Base-by-base conservation (phyloP, 1,140 invertebrate species). In the Hypothenemus hampei region DNA sequence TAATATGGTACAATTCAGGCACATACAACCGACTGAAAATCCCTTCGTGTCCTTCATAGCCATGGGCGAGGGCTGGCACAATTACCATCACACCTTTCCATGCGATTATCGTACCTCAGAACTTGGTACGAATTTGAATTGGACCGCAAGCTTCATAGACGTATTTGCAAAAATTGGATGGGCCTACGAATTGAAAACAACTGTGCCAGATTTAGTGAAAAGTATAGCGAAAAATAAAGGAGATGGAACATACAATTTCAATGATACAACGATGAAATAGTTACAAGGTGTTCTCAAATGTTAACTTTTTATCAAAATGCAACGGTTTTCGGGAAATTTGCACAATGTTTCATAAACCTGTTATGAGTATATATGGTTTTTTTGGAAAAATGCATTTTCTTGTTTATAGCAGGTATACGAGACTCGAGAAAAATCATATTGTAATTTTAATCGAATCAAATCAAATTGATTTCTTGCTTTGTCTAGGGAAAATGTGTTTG, bases 71-170 rank as follows among this genome's bases (percentile, higher is more conserved):
- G 90, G 90, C 13, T 92, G 87, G 81, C 91, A 94, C 72, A 94
- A 93, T 73, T 96, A 92, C 70, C 92, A 96, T 68, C 92, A 95
- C 69, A 83, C 84, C 0, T 95, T 95, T 70, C 91, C 92, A 1
- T 89, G 86, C 74, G 89, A 93, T 72, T 85, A 93, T 70, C 81
- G 84, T 59, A 81, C 87, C 13, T 77, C 85, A 0, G 86, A 89
- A 68, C 65, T 84, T 0, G 75, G 75, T 0, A 52, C 66, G 35
- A 77, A 36, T 53, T 63, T 11, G 36, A 79, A 83, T 52, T 3
- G 70, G 0, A 88, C 85, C 1, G 86, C 83, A 0, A 39, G 76
- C 1, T 75, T 82, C 41, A 78, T 91, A 33, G 82, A 90, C 61
- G 65, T 80, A 5, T 85, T 83, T 64, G 80, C 82, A 0, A 72